Percentiles rank a stretch among this genome's conserved stretches.
These are phyloP conservation scores for Unio delphinus DNA, from an alignment of 2,888 invertebrate genomes.

Conservation along the genomic window DNA sequence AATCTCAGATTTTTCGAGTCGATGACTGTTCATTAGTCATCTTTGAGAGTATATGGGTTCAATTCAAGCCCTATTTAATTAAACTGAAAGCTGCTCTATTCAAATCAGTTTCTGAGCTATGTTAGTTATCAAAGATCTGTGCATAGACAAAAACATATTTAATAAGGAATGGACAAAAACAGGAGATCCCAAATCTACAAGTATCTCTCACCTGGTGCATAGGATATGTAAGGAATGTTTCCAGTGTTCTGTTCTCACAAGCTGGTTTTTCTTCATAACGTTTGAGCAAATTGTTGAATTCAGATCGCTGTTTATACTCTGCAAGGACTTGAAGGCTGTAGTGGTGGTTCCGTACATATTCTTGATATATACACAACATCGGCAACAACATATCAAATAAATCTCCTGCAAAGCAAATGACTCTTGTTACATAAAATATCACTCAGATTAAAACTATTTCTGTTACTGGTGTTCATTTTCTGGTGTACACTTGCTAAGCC, in stretches of 20 bases:
- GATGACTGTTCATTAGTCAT: no score
- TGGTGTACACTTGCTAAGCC: no score
- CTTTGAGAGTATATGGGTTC: no score
- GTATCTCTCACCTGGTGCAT: constrained; percentile 86
- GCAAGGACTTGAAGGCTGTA: constrained; percentile 90
- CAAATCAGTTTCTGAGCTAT: no score
- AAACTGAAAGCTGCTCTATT: no score
- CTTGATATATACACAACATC: constrained; percentile 95
- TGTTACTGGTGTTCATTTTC: no score
- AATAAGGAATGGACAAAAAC: no score
- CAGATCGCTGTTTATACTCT: constrained; percentile 89
- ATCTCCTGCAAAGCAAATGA: constrained; percentile 79
- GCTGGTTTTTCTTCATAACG: constrained; percentile 88
- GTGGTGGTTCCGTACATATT: constrained; percentile 94
- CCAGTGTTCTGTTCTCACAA: constrained; percentile 87
- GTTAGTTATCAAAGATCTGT: no score
- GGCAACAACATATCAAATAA: constrained; percentile 94
- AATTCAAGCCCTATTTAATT: no score
- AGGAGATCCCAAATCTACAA: neutral
- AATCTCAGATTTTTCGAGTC: no score
- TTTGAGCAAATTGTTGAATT: constrained; percentile 84
- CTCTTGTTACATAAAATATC: neutral
- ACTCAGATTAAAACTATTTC: no score
- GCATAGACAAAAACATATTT: no score
- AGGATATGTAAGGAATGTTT: constrained; percentile 91